Conservation (phyloP, 2,113 vertebrate genomes). For the Pelvicachromis taeniatus region DNA sequence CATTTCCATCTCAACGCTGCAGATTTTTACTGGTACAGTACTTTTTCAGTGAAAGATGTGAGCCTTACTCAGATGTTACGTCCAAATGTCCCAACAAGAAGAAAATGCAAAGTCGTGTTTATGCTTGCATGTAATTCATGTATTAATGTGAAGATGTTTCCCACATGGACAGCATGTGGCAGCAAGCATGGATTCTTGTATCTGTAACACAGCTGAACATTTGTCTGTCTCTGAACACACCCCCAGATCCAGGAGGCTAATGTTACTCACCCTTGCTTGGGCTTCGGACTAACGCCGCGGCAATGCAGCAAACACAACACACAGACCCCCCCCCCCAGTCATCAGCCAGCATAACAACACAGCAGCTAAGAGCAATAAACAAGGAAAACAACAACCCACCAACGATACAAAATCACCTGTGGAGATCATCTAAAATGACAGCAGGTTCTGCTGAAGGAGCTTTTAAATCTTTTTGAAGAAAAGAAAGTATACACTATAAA, state of each 20-base stretch:
- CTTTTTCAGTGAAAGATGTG: neutral
- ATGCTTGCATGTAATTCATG: slow-evolving; percentile 48
- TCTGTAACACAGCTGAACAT: slow-evolving; percentile 35
- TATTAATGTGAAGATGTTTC: neutral
- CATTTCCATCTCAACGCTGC: slow-evolving; percentile 4
- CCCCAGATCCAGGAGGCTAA: slow-evolving; percentile 57
- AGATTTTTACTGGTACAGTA: neutral
- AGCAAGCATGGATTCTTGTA: slow-evolving; percentile 13
- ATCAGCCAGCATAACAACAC: slow-evolving; percentile 57
- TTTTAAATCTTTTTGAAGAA: neutral
- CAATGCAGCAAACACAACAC: slow-evolving; percentile 71
- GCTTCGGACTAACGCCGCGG: slow-evolving; percentile 68
- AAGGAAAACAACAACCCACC: slow-evolving; percentile 40
- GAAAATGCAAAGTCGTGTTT: neutral
- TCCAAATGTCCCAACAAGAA: neutral
- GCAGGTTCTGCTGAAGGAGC: neutral
- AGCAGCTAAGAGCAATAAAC: slow-evolving; percentile 30
- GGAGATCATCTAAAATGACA: neutral
- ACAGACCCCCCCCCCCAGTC: slow-evolving; percentile 63
- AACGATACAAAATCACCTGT: slow-evolving; percentile 1
- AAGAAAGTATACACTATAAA: neutral
- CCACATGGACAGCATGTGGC: neutral
- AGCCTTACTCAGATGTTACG: neutral
- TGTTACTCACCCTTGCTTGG: slow-evolving; percentile 73
- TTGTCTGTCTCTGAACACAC: slow-evolving; percentile 53